Percentiles rank a stretch among this genome's conserved stretches.
These are phyloP conservation scores for Rhagoletis pomonella DNA, from an alignment of 1,140 invertebrate genomes.

Conservation along the genomic window DNA sequence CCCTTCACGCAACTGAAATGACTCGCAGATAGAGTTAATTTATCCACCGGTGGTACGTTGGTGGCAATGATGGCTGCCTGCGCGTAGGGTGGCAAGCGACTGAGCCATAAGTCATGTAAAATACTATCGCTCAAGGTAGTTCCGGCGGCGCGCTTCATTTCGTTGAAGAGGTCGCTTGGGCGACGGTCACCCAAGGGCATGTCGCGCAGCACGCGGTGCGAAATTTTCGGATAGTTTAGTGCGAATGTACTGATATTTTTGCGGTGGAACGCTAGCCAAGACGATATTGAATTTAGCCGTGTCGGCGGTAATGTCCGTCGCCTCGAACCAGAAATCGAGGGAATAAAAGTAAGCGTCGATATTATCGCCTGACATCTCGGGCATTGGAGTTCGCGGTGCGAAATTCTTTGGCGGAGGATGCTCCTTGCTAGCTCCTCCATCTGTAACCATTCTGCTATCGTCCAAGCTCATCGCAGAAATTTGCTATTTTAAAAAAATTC, in stretches of 20 bases:
- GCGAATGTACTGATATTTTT: not conserved
- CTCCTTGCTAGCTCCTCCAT: too few species aligned
- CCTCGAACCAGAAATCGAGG: not conserved
- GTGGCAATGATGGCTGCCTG: not conserved
- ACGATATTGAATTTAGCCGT: too few species aligned
- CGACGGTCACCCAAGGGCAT: constrained; percentile 58
- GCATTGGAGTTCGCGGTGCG: too few species aligned
- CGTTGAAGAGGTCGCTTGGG: constrained; percentile 60
- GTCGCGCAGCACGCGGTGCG: not conserved
- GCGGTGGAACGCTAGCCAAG: too few species aligned
- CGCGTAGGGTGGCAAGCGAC: constrained; percentile 49
- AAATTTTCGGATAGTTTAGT: not conserved
- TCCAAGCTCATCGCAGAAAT: too few species aligned
- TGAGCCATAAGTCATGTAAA: constrained; percentile 59
- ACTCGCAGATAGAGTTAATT: not conserved
- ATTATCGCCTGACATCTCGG: too few species aligned
- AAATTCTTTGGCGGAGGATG: too few species aligned
- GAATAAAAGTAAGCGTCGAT: not conserved
- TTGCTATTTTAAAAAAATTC: too few species aligned
- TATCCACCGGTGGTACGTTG: constrained; percentile 29
- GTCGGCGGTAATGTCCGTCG: too few species aligned
- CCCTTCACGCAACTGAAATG: too few species aligned
- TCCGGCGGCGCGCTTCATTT: constrained; percentile 59
- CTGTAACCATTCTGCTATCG: too few species aligned
- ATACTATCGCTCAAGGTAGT: constrained; percentile 53